These are phyloP conservation scores for Petromus typicus DNA, from an alignment of 2,113 vertebrate species.

Conservation along the genomic window DNA sequence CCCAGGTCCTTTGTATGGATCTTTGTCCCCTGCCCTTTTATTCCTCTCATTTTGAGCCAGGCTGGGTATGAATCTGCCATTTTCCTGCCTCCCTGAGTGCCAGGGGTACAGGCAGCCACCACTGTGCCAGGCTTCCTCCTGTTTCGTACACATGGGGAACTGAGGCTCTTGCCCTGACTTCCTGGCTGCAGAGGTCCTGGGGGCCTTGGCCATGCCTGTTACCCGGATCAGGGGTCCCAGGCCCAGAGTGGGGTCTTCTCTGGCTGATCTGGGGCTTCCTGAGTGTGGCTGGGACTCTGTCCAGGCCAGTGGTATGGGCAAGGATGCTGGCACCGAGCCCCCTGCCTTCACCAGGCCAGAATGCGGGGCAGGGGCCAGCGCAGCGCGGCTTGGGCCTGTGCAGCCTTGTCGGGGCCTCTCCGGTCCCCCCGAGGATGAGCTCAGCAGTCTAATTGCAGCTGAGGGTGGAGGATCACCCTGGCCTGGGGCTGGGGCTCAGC, in stretches of 20 bases:
- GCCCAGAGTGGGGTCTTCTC: not conserved
- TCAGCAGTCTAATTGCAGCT: slow-evolving; percentile 67
- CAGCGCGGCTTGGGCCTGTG: slow-evolving; percentile 39
- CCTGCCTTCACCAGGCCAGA: not conserved
- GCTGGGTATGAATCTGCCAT: not conserved
- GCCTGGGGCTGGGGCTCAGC: slow-evolving; percentile 18
- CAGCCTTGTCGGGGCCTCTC: slow-evolving; percentile 57
- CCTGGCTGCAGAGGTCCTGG: not conserved
- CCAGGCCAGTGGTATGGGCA: not conserved
- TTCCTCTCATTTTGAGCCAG: not conserved
- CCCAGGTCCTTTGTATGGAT: not conserved
- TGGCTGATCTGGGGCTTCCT: not conserved
- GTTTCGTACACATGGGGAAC: not conserved
- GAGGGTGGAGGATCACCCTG: slow-evolving; percentile 63
- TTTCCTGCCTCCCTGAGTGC: not conserved
- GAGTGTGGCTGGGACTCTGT: not conserved
- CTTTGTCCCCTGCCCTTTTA: not conserved
- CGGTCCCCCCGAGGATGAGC: slow-evolving; percentile 65
- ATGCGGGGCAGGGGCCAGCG: slow-evolving; percentile 13
- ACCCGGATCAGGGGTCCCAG: not conserved
- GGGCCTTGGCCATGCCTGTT: fast-evolving
- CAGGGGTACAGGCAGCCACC: not conserved
- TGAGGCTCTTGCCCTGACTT: not conserved
- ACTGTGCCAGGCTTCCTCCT: not conserved
- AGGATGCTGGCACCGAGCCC: not conserved